Evolutionary conservation across 2,888 invertebrate species (phyloP).

Genomic region (Caenorhabditis becei): DNA sequence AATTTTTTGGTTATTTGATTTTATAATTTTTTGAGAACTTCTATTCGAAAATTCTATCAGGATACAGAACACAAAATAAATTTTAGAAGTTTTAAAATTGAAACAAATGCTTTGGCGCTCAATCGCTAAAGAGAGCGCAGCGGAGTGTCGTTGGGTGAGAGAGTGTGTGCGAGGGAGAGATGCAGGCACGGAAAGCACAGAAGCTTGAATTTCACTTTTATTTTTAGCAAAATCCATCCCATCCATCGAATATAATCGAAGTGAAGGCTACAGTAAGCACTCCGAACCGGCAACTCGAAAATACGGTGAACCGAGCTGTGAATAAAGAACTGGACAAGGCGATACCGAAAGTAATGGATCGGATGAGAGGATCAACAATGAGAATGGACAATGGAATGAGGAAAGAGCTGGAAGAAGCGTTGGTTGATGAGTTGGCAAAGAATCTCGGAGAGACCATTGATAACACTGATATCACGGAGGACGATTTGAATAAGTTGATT

Average conservation of each 20-base stretch:
- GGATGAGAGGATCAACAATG: slow-evolving; percentile 61
- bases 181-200: too few species aligned
- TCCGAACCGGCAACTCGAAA: slow-evolving; percentile 64
- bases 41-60: too few species aligned
- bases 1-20: too few species aligned
- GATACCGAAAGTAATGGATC: slow-evolving; percentile 69
- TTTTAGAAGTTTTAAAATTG: too few species aligned
- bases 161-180: too few species aligned
- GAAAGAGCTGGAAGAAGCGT: slow-evolving; percentile 67
- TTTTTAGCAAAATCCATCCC: slow-evolving; percentile 16
- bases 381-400: slow-evolving; percentile 66
- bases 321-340: slow-evolving; percentile 68
- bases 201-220: background rate
- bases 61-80: too few species aligned
- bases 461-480: slow-evolving; percentile 61
- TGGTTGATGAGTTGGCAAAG: slow-evolving; percentile 68
- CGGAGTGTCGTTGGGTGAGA: too few species aligned
- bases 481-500: slow-evolving; percentile 62
- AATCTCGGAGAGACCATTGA: slow-evolving; percentile 68
- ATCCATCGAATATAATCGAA: slow-evolving; percentile 70
- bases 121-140: too few species aligned
- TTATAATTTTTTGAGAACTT: too few species aligned
- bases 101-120: too few species aligned
- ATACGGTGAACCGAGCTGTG: slow-evolving; percentile 65
- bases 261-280: slow-evolving; percentile 71